These are phyloP conservation scores for Hyperopisus bebe DNA, from an alignment of 2,113 vertebrate species.

Conservation along the genomic window DNA sequence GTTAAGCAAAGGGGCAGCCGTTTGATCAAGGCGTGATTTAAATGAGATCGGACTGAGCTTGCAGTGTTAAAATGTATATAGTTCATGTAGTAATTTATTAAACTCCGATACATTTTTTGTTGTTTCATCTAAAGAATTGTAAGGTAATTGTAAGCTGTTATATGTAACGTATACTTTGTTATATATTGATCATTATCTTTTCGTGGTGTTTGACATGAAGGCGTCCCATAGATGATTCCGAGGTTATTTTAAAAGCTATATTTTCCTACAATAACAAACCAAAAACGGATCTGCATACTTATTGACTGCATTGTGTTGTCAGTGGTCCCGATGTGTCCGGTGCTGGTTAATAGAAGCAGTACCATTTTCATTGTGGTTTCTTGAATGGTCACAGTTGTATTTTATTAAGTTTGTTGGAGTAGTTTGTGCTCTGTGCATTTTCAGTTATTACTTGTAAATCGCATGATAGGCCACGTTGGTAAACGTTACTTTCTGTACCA, in stretches of 20 bases:
- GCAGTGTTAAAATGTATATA: not conserved
- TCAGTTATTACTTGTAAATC: not conserved
- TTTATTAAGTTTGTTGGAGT: not conserved
- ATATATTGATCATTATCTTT: not conserved
- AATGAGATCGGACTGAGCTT: not conserved
- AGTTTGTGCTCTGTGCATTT: not conserved
- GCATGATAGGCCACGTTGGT: not conserved
- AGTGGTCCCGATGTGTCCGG: not conserved
- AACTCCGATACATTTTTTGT: not conserved
- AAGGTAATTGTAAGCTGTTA: not conserved
- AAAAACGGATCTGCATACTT: not conserved
- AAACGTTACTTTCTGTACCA: not conserved
- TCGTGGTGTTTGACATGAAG: not conserved
- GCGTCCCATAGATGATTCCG: not conserved
- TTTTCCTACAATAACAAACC: not conserved
- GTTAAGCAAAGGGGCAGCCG: not conserved
- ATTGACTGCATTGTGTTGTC: not conserved
- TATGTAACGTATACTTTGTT: not conserved
- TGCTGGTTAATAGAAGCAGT: not conserved
- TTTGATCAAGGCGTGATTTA: not conserved
- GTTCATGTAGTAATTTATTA: not conserved
- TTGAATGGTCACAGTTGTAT: not conserved
- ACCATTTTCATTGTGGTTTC: not conserved
- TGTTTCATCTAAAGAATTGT: not conserved
- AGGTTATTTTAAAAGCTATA: not conserved